phyloP scores from a whole-genome alignment of 2,888 invertebrate species.

The Temnothorax ravouxi region DNA sequence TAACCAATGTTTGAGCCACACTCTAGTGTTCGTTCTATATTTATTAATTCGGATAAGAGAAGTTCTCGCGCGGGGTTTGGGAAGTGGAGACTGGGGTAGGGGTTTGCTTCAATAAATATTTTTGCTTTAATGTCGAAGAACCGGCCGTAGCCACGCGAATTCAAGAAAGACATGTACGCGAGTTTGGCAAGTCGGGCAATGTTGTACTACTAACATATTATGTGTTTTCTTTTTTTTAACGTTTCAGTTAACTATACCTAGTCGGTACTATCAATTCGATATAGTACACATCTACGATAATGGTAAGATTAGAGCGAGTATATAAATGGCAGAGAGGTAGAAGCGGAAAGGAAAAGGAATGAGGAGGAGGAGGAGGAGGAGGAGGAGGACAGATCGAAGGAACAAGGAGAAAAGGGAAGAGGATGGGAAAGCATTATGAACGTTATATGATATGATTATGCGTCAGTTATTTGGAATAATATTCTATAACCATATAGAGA shows the following conservation, averaged over 20 bases:
- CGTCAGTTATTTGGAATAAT: conserved; percentile 79
- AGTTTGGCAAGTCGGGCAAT: conserved; percentile 86
- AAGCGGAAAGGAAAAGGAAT: conserved; percentile 54
- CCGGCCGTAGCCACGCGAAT: conserved; percentile 44
- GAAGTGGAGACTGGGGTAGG: background rate
- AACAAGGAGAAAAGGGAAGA: conserved; percentile 2
- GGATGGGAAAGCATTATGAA: conserved; percentile 76
- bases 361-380: conserved; percentile 5
- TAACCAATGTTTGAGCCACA: conserved; percentile 76
- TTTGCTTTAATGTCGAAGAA: conserved; percentile 36
- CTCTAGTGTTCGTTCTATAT: conserved; percentile 68
- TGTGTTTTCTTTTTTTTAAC: conserved; percentile 31
- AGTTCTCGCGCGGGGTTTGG: conserved; percentile 78
- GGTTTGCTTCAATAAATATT: conserved; percentile 43
- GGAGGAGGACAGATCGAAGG: conserved; percentile 7
- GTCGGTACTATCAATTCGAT: conserved; percentile 74
- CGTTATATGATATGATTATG: conserved; percentile 82
- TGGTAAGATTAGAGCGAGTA: conserved; percentile 76
- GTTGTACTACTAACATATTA: conserved; percentile 81
- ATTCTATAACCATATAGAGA: conserved; percentile 76
- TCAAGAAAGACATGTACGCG: conserved; percentile 72
- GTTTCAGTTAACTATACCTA: conserved; percentile 65
- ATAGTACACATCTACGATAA: conserved; percentile 79
- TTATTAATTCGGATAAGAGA: conserved; percentile 85
- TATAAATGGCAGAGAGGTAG: conserved; percentile 58